Percentiles rank a stretch among this genome's conserved stretches.
These are phyloP conservation scores for Caenorhabditis virilis DNA, from an alignment of 2,888 invertebrate genomes.

Conservation along the genomic window DNA sequence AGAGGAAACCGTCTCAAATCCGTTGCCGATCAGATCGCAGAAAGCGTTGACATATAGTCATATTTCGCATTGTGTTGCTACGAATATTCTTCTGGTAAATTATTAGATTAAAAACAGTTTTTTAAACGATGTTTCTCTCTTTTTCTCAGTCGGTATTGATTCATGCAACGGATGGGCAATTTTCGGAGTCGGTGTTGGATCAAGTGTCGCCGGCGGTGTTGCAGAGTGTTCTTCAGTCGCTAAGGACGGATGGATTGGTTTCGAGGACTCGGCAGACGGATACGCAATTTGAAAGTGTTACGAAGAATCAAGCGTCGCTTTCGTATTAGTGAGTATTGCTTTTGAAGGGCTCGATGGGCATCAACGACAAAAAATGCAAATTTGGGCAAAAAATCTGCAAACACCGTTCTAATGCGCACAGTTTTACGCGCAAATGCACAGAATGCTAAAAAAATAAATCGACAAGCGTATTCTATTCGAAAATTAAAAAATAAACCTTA, in stretches of 20 bases:
- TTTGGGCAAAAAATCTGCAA: no score
- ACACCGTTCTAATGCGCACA: no score
- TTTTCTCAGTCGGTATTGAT: constrained; percentile 52
- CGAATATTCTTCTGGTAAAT: constrained; percentile 54
- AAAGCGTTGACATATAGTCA: constrained; percentile 31
- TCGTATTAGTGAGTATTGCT: constrained; percentile 57
- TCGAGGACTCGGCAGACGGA: constrained; percentile 42
- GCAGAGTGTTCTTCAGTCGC: constrained; percentile 29
- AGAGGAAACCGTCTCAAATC: constrained; percentile 31
- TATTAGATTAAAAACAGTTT: background rate
- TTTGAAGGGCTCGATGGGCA: no score
- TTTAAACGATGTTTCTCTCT: background rate
- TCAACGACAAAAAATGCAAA: no score
- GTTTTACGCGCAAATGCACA: no score
- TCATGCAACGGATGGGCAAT: constrained; percentile 21
- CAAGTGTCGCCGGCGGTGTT: constrained; percentile 44
- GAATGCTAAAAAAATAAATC: no score
- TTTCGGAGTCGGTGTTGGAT: constrained; percentile 37
- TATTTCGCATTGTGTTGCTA: constrained; percentile 55
- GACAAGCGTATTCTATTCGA: no score
- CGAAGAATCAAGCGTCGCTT: constrained; percentile 50
- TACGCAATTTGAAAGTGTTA: constrained; percentile 15
- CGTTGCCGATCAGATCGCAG: constrained; percentile 41
- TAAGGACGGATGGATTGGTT: constrained; percentile 60
- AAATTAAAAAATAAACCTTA: no score